Evolutionary conservation across 2,113 vertebrate genomes (phyloP).

Genomic region (Anarrhichthys ocellatus): DNA sequence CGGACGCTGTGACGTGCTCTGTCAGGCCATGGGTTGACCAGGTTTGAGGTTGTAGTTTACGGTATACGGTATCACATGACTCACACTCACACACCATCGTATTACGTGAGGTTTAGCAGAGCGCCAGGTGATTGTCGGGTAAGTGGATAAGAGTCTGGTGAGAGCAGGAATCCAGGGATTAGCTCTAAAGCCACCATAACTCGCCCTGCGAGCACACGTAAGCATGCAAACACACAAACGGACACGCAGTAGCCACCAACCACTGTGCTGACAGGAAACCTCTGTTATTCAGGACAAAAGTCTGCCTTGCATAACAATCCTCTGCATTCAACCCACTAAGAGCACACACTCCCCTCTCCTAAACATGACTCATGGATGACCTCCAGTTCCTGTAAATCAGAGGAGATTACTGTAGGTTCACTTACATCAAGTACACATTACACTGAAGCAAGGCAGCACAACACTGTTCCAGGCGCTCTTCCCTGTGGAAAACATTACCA

Average conservation of each 20-base stretch:
- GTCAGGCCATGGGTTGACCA: slow-evolving; percentile 65
- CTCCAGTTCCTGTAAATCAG: slow-evolving; percentile 37
- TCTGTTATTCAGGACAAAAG: slow-evolving; percentile 61
- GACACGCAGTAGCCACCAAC: slow-evolving; percentile 1
- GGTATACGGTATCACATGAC: slow-evolving; percentile 47
- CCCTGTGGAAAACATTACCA: background rate
- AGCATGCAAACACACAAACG: slow-evolving; percentile 3
- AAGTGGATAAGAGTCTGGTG: slow-evolving; percentile 67
- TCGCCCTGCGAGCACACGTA: background rate
- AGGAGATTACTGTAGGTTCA: slow-evolving; percentile 26
- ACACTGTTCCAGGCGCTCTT: background rate
- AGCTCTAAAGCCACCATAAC: slow-evolving; percentile 52
- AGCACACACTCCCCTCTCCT: slow-evolving; percentile 20
- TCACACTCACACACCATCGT: slow-evolving; percentile 51
- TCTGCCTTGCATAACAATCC: slow-evolving; percentile 59
- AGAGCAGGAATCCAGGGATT: slow-evolving; percentile 61
- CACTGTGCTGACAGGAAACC: slow-evolving; percentile 34
- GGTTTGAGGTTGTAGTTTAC: slow-evolving; percentile 48
- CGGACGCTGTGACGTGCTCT: slow-evolving; percentile 48
- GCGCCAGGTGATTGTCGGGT: slow-evolving; percentile 57
- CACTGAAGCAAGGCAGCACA: background rate
- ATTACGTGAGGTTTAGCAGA: slow-evolving; percentile 50
- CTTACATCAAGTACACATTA: background rate
- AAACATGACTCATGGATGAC: slow-evolving; percentile 61
- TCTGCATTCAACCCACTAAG: slow-evolving; percentile 36